These are phyloP conservation scores for Mantis religiosa DNA, from an alignment of 2,888 invertebrate species.

Conservation along the genomic window DNA sequence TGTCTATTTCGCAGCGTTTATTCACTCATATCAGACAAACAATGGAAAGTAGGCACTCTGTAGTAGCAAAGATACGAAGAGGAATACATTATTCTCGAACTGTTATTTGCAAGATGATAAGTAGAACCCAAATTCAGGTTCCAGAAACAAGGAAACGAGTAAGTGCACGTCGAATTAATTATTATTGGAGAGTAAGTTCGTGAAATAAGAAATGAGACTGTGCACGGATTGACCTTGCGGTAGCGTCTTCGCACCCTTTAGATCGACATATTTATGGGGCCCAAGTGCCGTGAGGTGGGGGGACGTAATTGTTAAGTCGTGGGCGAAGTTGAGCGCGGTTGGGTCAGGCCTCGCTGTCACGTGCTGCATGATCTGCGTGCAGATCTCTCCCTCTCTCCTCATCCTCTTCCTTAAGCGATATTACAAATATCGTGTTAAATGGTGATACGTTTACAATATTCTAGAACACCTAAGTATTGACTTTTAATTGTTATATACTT, in stretches of 20 bases:
- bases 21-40: too few species aligned
- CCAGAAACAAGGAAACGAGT: not conserved
- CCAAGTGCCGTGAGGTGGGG: not conserved
- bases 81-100: too few species aligned
- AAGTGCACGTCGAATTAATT: not conserved
- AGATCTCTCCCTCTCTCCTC: not conserved
- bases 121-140: not conserved
- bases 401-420: too few species aligned
- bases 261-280: not conserved
- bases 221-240: not conserved
- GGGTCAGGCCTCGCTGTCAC: not conserved
- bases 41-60: too few species aligned
- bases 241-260: not conserved
- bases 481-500: too few species aligned
- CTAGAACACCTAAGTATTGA: too few species aligned
- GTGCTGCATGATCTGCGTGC: not conserved
- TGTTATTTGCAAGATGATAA: too few species aligned
- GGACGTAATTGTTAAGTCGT: not conserved
- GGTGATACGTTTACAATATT: too few species aligned
- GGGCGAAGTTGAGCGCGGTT: not conserved
- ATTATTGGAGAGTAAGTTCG: not conserved
- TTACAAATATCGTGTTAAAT: not conserved
- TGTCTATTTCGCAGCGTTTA: too few species aligned
- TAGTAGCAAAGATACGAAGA: too few species aligned
- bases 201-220: not conserved